phyloP scores from a whole-genome alignment of 2,888 invertebrate genomes.

The Selenia dentaria region DNA sequence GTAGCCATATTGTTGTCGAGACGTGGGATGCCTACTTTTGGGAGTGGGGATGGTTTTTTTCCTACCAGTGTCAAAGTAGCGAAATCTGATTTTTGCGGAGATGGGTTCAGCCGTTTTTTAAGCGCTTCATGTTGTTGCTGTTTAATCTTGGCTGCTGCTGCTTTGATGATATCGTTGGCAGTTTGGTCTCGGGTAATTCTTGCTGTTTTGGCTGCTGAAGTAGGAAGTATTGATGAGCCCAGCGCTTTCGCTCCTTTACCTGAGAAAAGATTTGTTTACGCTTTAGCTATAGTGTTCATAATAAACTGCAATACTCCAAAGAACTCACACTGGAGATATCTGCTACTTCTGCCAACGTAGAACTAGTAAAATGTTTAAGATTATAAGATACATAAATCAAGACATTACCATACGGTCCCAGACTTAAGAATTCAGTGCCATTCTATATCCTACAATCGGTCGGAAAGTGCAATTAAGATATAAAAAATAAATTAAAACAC shows the following conservation, averaged over 20 bases:
- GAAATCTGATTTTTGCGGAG: not conserved
- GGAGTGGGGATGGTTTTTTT: not conserved
- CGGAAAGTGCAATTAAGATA: too few species aligned
- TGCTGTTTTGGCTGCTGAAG: not conserved
- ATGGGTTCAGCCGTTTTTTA: not conserved
- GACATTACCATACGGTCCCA: too few species aligned
- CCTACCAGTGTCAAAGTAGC: not conserved
- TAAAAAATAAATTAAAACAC: too few species aligned
- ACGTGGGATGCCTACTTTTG: not conserved
- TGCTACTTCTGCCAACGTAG: too few species aligned
- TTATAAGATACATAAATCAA: too few species aligned
- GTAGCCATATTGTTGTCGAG: slow-evolving; percentile 5
- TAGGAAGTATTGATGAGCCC: slow-evolving; percentile 40
- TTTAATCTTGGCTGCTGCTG: not conserved
- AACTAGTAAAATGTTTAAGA: too few species aligned
- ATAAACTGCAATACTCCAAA: too few species aligned
- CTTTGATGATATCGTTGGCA: slow-evolving; percentile 54
- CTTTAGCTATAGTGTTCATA: too few species aligned
- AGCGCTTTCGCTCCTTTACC: slow-evolving; percentile 57
- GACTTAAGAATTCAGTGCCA: too few species aligned
- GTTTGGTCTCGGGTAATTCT: slow-evolving; percentile 28
- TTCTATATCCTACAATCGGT: too few species aligned
- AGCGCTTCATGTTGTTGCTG: not conserved
- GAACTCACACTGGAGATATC: too few species aligned
- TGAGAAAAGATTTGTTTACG: too few species aligned